Evolutionary conservation across 2,797 vertebrate genomes (phyloP), one percentile per base, ranked within the genome.

Genomic region (Sphaeramia orbicularis): DNA sequence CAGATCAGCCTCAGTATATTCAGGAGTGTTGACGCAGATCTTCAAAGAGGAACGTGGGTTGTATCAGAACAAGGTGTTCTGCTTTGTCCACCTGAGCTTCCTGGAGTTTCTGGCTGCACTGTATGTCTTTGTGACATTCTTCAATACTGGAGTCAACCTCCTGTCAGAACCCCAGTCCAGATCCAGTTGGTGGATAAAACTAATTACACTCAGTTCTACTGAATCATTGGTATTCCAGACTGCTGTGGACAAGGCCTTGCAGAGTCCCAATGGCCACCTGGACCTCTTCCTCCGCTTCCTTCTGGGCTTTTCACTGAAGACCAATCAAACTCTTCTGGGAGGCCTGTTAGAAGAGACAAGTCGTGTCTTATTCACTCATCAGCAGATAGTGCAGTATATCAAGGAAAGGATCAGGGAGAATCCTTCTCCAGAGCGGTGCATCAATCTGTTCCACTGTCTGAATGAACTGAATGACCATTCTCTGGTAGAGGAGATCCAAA

Each of bases 211-310:
- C 3, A 43, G 19, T 18, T 16, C 41, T 21, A 40, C 27, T 18
- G 15, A 42, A 36, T 48, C 16, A n/a, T 27, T 15, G 0, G 13
- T 59, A 41, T 62, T 59, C 12, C 54, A 66, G 19, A 60, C 10
- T 19, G 76, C 65, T 12, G 52, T 74, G 5, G 51, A 79, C 36
- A 13, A 61, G 16, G 36, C 53, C 30, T 10, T 70, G n/a, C 14
- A 61, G 38, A 70, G 70, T 61, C 59, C 24, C 41, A 78, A 74
- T 2, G 76, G 71, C 41, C 76, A 74, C 15, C 54, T 74, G 58
- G 64, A 21, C 19, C 19, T 21, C 2, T 21, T 21, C 19, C 19
- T 21, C 19, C 19, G 19, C 19, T 21, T 21, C 21, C 57, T 75
- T 10, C 37, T 78, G 48, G 75, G 75, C 27, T 11, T 72, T 2